Percentiles rank a stretch among this genome's conserved stretches.
These are phyloP conservation scores for Buteo buteo DNA, from an alignment of 2,113 vertebrate genomes.

Conservation along the genomic window DNA sequence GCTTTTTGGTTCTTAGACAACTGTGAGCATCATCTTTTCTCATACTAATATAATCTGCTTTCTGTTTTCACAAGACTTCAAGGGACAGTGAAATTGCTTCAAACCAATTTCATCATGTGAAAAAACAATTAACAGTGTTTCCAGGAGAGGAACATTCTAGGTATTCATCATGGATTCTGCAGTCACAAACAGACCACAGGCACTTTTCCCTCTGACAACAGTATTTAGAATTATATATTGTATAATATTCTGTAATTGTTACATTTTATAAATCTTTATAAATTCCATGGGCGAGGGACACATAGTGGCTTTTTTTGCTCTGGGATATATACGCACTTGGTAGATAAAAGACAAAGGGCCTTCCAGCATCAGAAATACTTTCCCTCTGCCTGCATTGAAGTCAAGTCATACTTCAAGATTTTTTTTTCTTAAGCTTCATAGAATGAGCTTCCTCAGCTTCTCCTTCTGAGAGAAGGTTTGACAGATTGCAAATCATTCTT, in stretches of 20 bases:
- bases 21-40: background rate
- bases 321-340: background rate
- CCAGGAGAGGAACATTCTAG: constrained; percentile 11
- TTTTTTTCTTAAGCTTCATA: background rate
- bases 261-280: background rate
- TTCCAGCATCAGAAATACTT: background rate
- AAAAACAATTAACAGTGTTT: constrained; percentile 38
- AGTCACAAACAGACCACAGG: background rate
- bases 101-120: constrained; percentile 35
- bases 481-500: background rate
- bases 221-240: background rate
- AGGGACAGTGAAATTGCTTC: constrained; percentile 37
- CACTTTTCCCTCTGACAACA: background rate
- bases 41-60: background rate
- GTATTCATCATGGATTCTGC: background rate
- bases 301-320: background rate
- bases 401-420: background rate
- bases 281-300: background rate
- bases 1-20: background rate
- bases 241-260: background rate
- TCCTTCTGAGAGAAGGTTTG: background rate
- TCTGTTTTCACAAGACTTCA: constrained; percentile 40
- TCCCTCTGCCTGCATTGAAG: background rate
- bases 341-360: background rate
- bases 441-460: background rate